Base-by-base conservation (phyloP, 2,888 invertebrate genomes). In the Leucophenga montana region DNA sequence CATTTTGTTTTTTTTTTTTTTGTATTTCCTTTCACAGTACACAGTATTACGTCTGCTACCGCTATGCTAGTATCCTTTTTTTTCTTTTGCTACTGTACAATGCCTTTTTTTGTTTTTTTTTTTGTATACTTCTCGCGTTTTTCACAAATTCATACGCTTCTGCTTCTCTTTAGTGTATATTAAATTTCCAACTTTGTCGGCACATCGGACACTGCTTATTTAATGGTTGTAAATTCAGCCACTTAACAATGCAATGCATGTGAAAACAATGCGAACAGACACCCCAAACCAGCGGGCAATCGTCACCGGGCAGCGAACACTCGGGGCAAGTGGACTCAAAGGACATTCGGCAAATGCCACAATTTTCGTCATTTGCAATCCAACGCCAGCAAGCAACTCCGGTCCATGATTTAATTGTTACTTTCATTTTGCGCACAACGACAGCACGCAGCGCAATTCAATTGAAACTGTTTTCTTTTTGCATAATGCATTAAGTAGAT, bases 231-330 rank as follows among this genome's bases (percentile, higher is more conserved):
- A 98, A 95, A 87, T 98, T 97, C 66, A 99, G 91, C 99, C 99
- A 99, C 92, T 99, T 99, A 88, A 97, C 96, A 85, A 99, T 99
- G 90, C 99, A 99, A 89, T 99, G 99, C 90, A 98, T 98, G 89
- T 99, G 99, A 90, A 99, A 99, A 90, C 98, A 98, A 90, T 99
- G 99, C 9, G 97, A 96, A 89, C 99, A 99, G 86, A 96, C 95
- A 72, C 99, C 99, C 97, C 98, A 98, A 77, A 98, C 98, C 87
- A 99, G 89, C 16, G 99, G 98, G 87, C 98, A 99, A 90, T 98
- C 98, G 90, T 99, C 98, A 66, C 98, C 98, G 22, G 98, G 98
- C 75, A 97, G 91, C 89, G 97, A 97, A 90, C 98, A 99, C 89
- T 99, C 98, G 1, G 98, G 97, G 87, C 98, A 99, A 87, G 98